phyloP scores from a whole-genome alignment of 2,113 vertebrate species.

The Agapornis roseicollis region DNA sequence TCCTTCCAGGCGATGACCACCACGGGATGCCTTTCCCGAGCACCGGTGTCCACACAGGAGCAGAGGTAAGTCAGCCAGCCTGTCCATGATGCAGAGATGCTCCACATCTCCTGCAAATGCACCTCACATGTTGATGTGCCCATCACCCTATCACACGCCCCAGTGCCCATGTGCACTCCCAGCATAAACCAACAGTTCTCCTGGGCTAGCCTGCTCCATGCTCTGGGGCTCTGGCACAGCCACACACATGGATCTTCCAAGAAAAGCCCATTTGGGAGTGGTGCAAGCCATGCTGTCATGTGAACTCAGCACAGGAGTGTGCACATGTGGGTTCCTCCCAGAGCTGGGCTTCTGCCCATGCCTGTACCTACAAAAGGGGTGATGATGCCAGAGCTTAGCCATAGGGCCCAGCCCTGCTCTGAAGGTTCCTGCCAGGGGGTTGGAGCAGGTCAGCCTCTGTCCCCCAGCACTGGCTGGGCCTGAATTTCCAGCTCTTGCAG shows the following conservation, averaged over 20 bases:
- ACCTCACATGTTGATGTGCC: not conserved
- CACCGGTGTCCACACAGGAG: not conserved
- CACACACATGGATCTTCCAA: not conserved
- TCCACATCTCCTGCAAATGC: not conserved
- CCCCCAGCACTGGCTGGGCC: not conserved
- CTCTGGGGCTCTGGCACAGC: not conserved
- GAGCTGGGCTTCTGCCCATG: not conserved
- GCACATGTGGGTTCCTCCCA: too few relatives aligned
- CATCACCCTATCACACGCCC: too few relatives aligned
- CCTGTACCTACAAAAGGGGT: not conserved
- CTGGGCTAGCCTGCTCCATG: not conserved
- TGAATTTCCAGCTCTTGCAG: conserved; percentile 11
- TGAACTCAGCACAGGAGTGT: too few relatives aligned
- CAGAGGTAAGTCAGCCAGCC: not conserved
- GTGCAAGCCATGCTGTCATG: too few relatives aligned
- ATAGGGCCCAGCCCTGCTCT: not conserved
- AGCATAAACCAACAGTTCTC: not conserved
- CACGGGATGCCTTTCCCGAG: not conserved
- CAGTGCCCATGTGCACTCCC: accelerated
- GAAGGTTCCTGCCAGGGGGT: not conserved
- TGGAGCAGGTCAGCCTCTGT: not conserved
- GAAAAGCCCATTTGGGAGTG: accelerated
- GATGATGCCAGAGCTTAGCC: not conserved
- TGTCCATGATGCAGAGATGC: not conserved
- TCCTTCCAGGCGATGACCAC: not conserved